Percentiles rank a stretch among this genome's conserved stretches.
Evolutionary conservation across 2,797 vertebrate species (phyloP).

Genomic region (Lerista edwardsae): DNA sequence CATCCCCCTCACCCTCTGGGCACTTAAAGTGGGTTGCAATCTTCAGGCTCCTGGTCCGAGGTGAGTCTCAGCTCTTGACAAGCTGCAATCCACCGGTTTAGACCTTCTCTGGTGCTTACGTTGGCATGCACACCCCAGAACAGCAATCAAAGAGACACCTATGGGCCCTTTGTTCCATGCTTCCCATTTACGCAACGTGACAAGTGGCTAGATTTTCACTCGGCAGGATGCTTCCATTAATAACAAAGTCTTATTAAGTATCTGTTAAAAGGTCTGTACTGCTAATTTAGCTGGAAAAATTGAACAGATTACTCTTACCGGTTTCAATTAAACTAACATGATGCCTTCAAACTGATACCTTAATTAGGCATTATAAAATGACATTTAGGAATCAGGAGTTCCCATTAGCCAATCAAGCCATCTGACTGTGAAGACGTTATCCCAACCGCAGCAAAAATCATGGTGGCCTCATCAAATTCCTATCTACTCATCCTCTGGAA

Average conservation of each 20-base stretch:
- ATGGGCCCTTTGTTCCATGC: accelerated
- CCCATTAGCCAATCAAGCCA: constrained; percentile 19
- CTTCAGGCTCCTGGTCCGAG: no score
- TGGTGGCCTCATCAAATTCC: constrained; percentile 1
- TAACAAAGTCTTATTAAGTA: constrained; percentile 61
- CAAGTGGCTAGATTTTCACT: neutral
- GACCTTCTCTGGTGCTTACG: neutral
- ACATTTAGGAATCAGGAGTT: constrained; percentile 62
- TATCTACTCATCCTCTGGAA: accelerated
- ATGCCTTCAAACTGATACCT: constrained; percentile 66
- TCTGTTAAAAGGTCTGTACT: constrained; percentile 73
- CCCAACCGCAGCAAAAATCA: neutral
- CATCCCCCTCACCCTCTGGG: no score
- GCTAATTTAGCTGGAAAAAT: constrained; percentile 69
- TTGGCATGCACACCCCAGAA: neutral
- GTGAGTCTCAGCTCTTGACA: no score
- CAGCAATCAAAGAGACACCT: neutral
- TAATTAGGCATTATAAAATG: constrained; percentile 71
- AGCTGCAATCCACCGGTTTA: no score
- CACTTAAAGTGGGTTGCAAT: no score
- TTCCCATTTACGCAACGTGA: neutral
- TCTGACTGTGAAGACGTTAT: neutral
- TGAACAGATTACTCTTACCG: constrained; percentile 62
- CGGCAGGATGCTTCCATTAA: constrained; percentile 62
- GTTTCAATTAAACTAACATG: constrained; percentile 70